A percentile compares a stretch with the other conserved stretches of the same genome.
phyloP scores from a whole-genome alignment of 92 coral and sea anemone species.

The Siderastrea siderea region DNA sequence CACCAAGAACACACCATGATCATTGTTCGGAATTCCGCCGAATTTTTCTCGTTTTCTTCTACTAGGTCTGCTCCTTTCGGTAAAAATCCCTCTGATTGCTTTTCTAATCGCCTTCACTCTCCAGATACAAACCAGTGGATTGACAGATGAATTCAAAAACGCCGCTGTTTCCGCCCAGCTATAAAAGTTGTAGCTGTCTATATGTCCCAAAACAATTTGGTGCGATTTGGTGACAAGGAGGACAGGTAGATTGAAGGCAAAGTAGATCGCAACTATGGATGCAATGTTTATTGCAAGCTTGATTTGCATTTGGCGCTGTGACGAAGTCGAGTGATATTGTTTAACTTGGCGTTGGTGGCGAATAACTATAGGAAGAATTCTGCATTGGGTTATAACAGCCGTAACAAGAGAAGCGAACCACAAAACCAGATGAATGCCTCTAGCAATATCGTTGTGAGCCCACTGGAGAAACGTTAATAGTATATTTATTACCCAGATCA shows the following conservation, averaged over 20 bases:
- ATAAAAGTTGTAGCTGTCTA: constrained; percentile 48
- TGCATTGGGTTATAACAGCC: constrained; percentile 61
- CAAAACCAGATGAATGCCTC: constrained; percentile 65
- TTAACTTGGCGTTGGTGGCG: constrained; percentile 56
- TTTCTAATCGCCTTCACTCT: constrained; percentile 44
- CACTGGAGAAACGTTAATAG: constrained; percentile 73
- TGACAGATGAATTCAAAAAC: constrained; percentile 73
- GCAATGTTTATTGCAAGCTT: constrained; percentile 74
- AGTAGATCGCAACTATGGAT: constrained; percentile 72
- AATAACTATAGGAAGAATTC: constrained; percentile 53
- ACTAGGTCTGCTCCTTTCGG: background rate
- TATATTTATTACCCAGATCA: constrained; percentile 74
- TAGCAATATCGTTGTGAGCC: constrained; percentile 64
- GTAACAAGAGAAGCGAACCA: constrained; percentile 65
- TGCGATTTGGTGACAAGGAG: constrained; percentile 48
- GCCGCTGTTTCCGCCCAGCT: constrained; percentile 86
- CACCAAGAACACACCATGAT: background rate
- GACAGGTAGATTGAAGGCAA: constrained; percentile 73
- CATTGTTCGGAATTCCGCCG: background rate
- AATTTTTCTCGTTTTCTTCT: background rate
- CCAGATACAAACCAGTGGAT: constrained; percentile 82
- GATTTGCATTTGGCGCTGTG: constrained; percentile 45
- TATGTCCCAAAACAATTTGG: constrained; percentile 35
- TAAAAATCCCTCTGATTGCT: background rate
- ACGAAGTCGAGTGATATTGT: background rate